These are phyloP conservation scores for Phaetusa simplex DNA, from an alignment of 2,113 vertebrate species.

Conservation along the genomic window DNA sequence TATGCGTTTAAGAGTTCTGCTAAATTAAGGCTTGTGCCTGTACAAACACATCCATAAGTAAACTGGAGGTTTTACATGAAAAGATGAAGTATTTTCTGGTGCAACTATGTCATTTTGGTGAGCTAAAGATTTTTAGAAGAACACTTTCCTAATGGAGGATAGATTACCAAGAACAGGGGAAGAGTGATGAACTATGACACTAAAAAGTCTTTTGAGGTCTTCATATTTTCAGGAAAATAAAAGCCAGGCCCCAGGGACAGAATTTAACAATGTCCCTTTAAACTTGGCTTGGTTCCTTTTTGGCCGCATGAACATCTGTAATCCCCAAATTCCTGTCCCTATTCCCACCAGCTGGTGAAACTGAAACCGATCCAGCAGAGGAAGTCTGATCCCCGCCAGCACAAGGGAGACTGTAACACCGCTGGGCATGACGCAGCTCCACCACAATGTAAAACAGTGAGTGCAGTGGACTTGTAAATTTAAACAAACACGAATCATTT, in stretches of 20 bases:
- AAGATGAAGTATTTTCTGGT: background rate
- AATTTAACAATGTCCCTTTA: background rate
- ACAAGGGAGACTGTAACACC: background rate
- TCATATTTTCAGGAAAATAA: background rate
- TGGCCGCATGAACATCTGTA: background rate
- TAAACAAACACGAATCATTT: background rate
- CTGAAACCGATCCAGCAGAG: background rate
- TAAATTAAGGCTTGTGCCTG: background rate
- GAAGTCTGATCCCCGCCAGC: background rate
- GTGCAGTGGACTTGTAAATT: background rate
- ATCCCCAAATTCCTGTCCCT: constrained; percentile 23
- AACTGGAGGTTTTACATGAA: background rate
- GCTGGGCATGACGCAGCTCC: background rate
- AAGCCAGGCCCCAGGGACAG: background rate
- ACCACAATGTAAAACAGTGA: background rate
- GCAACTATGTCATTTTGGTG: background rate
- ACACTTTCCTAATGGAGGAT: background rate
- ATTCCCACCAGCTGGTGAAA: constrained; percentile 22
- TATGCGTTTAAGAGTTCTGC: background rate
- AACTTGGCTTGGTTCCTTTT: background rate
- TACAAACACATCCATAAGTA: background rate
- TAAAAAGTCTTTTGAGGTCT: background rate
- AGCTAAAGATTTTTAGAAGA: background rate
- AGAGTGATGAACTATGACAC: background rate
- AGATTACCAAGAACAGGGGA: background rate